phyloP scores from a whole-genome alignment of 2,888 invertebrate genomes.

The Tenthredo notha region DNA sequence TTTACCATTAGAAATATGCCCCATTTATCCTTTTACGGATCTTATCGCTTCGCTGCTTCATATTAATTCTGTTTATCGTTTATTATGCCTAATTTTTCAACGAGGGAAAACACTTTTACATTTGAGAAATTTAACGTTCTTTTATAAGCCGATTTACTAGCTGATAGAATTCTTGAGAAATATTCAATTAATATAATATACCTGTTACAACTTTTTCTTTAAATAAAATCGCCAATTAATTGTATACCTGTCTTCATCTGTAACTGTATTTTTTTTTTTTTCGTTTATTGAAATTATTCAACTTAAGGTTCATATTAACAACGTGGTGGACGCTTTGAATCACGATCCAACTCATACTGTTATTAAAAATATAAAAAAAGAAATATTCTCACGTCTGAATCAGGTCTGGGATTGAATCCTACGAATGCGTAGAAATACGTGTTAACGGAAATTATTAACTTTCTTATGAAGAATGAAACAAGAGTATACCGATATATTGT shows the following conservation, averaged over 20 bases:
- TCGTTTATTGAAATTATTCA: not conserved
- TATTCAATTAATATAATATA: not conserved
- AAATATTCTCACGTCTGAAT: constrained; percentile 13
- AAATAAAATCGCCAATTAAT: not conserved
- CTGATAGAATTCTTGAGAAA: not conserved
- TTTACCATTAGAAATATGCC: constrained; percentile 40
- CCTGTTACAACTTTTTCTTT: not conserved
- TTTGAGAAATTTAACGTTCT: not conserved
- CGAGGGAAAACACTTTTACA: constrained; percentile 9
- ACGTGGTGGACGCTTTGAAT: not conserved
- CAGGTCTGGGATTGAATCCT: constrained; percentile 13
- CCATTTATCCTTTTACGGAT: constrained; percentile 36
- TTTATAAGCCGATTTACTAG: not conserved
- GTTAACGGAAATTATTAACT: constrained; percentile 33
- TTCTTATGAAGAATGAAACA: constrained; percentile 30
- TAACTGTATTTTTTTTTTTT: not conserved
- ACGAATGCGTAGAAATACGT: not conserved
- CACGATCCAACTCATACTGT: not conserved
- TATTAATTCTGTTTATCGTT: constrained; percentile 12
- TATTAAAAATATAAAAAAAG: not conserved
- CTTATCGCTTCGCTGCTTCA: constrained; percentile 27
- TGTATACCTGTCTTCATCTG: not conserved
- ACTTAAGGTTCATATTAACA: not conserved
- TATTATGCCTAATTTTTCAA: not conserved
- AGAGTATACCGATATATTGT: not conserved